Evolutionary conservation across 2,113 vertebrate species (phyloP), one percentile per base, ranked within the genome.

Genomic region (Phrynosoma blainvillii): DNA sequence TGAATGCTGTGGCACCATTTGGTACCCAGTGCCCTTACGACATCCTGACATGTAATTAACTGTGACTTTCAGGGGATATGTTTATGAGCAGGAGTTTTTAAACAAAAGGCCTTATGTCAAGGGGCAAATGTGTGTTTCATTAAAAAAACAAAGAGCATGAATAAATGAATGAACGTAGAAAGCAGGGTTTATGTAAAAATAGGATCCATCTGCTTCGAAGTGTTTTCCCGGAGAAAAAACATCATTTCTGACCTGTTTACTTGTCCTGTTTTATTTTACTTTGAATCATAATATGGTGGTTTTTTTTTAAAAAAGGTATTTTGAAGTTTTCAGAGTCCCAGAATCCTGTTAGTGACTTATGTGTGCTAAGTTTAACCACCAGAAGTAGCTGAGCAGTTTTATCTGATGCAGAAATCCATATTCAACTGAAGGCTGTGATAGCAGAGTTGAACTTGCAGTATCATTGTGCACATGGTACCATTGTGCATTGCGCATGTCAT

Each of bases 1-100:
- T 47, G 32, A 59, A 65, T 59, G 32, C 36, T 0, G 40, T 30
- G 65, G n/a, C 12, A 27, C 79, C 84, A 42, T 89, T 77, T 77
- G 80, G 80, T 77, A 59, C 27, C 5, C 59, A 25, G 54, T 25
- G 79, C 52, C 21, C 84, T 77, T 65, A 62, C 77, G 84, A 77
- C n/a, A 70, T 42, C 8, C 79, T 89, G 84, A 82, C 84, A 82
- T 71, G 52, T 82, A 86, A 85, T 82, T 76, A 75, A 77, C 84
- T 59, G 79, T 18, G 47, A 77, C 47, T 70, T 86, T 54, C 32
- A 27, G 40, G 81, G 79, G 3, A 79, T 66, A 47, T 54, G 76
- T 30, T 76, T 86, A 71, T 77, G 79, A 62, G 79, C 73, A 56
- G 32, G 84, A 59, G 59, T n/a, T 84, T 30, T 54, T 30, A 36